A percentile compares a stretch with the other conserved stretches of the same genome.
These are phyloP conservation scores for Atractosteus spatula DNA, from an alignment of 2,113 vertebrate genomes.

Conservation along the genomic window DNA sequence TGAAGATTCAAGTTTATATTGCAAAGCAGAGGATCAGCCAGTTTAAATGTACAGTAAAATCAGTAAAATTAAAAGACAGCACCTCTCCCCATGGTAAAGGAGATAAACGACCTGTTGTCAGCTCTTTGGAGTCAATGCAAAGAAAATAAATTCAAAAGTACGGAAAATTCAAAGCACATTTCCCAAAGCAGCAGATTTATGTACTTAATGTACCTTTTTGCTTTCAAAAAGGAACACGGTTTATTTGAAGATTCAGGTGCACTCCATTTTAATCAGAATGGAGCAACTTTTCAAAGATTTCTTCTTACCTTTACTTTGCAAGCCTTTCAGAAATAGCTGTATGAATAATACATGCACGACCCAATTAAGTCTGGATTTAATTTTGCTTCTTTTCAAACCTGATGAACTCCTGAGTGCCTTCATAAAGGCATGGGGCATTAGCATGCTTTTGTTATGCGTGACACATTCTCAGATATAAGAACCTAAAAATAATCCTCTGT, in stretches of 20 bases:
- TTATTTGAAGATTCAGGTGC: slow-evolving; percentile 73
- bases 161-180: neutral
- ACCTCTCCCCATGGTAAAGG: neutral
- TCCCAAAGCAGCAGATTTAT: neutral
- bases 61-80: too few species aligned
- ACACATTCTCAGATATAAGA: slow-evolving; percentile 53
- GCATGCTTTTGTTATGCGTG: slow-evolving; percentile 79
- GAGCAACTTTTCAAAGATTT: slow-evolving; percentile 78
- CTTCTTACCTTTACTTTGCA: slow-evolving; percentile 67
- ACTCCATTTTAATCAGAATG: slow-evolving; percentile 77
- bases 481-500: slow-evolving; percentile 42
- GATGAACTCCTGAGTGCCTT: slow-evolving; percentile 80
- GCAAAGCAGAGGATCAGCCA: too few species aligned
- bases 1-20: too few species aligned
- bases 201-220: neutral
- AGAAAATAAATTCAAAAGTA: too few species aligned
- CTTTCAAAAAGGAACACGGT: slow-evolving; percentile 65
- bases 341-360: slow-evolving; percentile 83
- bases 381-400: slow-evolving; percentile 80
- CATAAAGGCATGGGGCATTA: slow-evolving; percentile 72
- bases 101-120: too few species aligned
- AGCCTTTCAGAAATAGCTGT: slow-evolving; percentile 73
- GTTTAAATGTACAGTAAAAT: too few species aligned
- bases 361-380: slow-evolving; percentile 87
- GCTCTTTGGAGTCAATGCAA: too few species aligned